Conservation (phyloP, 2,888 invertebrate genomes). For the Tridacna crocea region DNA sequence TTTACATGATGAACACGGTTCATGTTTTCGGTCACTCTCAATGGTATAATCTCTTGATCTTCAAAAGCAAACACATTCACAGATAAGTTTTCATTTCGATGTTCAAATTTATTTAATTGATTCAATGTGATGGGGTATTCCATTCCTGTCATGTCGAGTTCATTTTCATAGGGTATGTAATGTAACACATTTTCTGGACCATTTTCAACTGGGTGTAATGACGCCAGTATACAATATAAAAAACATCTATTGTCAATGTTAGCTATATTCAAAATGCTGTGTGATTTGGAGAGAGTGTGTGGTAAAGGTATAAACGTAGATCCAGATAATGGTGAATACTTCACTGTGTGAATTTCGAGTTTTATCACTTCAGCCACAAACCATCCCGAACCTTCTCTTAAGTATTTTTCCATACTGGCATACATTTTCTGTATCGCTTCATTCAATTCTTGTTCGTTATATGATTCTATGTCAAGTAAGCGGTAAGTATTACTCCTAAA, state of each 20-base stretch:
- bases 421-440: slow-evolving; percentile 50
- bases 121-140: slow-evolving; percentile 41
- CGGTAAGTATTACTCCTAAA: slow-evolving; percentile 34
- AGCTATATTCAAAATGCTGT: slow-evolving; percentile 40
- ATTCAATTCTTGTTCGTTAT: slow-evolving; percentile 35
- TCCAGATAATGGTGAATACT: slow-evolving; percentile 39
- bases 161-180: slow-evolving; percentile 31
- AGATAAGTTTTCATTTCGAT: slow-evolving; percentile 47
- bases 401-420: slow-evolving; percentile 47
- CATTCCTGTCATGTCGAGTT: slow-evolving; percentile 50
- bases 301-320: slow-evolving; percentile 48
- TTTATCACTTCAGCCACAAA: slow-evolving; percentile 40
- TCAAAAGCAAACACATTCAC: slow-evolving; percentile 57
- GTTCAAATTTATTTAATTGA: slow-evolving; percentile 50
- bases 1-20: slow-evolving; percentile 49
- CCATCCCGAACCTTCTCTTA: slow-evolving; percentile 51
- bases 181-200: slow-evolving; percentile 27
- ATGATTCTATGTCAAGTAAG: slow-evolving; percentile 12
- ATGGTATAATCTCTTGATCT: slow-evolving; percentile 45
- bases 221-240: slow-evolving; percentile 44
- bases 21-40: slow-evolving; percentile 41
- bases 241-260: slow-evolving; percentile 53
- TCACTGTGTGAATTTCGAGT: slow-evolving; percentile 47
- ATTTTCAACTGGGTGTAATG: slow-evolving; percentile 33
- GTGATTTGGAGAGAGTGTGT: not conserved